A percentile compares a stretch with the other conserved stretches of the same genome.
Evolutionary conservation across 1,140 invertebrate species (phyloP).

Genomic region (Pantala flavescens): DNA sequence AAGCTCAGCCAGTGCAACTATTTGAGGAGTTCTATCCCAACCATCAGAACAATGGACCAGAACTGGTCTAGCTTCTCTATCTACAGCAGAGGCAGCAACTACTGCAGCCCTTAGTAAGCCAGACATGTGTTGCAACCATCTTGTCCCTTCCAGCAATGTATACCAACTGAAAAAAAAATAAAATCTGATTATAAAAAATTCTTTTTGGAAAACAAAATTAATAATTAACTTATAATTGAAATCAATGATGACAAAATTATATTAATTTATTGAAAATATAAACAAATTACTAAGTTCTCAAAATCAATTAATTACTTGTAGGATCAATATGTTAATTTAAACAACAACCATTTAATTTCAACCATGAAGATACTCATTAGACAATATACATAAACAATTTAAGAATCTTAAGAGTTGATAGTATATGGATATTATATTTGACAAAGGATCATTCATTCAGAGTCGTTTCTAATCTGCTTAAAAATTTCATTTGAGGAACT

Average conservation of each 20-base stretch:
- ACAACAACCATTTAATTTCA: too few relatives aligned
- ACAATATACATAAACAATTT: too few relatives aligned
- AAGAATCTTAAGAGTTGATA: too few relatives aligned
- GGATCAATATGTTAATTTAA: too few relatives aligned
- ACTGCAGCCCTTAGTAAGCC: slow-evolving; percentile 69
- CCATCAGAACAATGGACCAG: slow-evolving; percentile 94
- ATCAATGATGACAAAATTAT: slow-evolving; percentile 18
- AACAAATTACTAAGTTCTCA: too few relatives aligned
- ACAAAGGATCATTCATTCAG: too few relatives aligned
- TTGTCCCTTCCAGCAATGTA: slow-evolving; percentile 71
- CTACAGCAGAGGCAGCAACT: slow-evolving; percentile 67
- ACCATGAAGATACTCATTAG: too few relatives aligned
- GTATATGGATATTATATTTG: too few relatives aligned
- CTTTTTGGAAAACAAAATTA: slow-evolving; percentile 12
- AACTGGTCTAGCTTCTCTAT: slow-evolving; percentile 75
- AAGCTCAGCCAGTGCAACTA: slow-evolving; percentile 82
- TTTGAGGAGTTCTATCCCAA: slow-evolving; percentile 94
- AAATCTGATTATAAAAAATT: slow-evolving; percentile 14
- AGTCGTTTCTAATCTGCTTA: too few relatives aligned
- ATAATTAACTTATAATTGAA: too few relatives aligned
- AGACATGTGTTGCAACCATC: slow-evolving; percentile 84
- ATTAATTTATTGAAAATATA: not conserved
- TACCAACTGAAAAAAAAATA: slow-evolving; percentile 64
- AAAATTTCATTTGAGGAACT: too few relatives aligned
- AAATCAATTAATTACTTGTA: too few relatives aligned